These are phyloP conservation scores for Leistus spinibarbis DNA, from an alignment of 2,888 invertebrate species.

Conservation along the genomic window DNA sequence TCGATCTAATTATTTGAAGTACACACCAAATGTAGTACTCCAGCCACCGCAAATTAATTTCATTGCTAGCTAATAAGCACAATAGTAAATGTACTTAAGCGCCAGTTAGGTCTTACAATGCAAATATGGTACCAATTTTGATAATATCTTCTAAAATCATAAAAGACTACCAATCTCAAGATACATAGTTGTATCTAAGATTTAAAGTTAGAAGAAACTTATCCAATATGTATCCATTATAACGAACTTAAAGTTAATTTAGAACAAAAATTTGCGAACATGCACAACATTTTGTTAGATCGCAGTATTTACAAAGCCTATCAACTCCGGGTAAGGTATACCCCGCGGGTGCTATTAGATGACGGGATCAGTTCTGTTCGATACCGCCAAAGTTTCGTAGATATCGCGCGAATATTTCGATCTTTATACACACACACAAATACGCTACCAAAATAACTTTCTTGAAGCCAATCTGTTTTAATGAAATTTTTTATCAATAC, in stretches of 20 bases:
- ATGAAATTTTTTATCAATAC: not conserved
- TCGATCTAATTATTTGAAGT: not conserved
- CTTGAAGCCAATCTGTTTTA: too few relatives aligned
- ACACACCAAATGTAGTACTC: not conserved
- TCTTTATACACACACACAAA: too few relatives aligned
- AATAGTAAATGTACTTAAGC: too few relatives aligned
- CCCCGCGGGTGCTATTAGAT: not conserved
- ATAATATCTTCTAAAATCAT: too few relatives aligned
- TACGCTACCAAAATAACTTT: too few relatives aligned
- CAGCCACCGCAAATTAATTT: too few relatives aligned
- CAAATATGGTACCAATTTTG: too few relatives aligned
- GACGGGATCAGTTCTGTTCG: not conserved
- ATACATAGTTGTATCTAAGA: too few relatives aligned
- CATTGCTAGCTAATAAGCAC: too few relatives aligned
- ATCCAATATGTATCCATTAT: not conserved
- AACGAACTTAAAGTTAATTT: not conserved
- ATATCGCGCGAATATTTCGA: not conserved
- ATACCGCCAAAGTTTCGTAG: not conserved
- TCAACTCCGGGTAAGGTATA: not conserved
- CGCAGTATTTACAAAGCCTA: not conserved
- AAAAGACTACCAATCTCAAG: too few relatives aligned
- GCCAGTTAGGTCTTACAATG: too few relatives aligned
- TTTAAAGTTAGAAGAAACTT: too few relatives aligned
- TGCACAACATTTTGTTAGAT: not conserved
- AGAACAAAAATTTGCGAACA: not conserved